Base-by-base conservation (phyloP, 2,797 vertebrate genomes). In the Helostoma temminkii region DNA sequence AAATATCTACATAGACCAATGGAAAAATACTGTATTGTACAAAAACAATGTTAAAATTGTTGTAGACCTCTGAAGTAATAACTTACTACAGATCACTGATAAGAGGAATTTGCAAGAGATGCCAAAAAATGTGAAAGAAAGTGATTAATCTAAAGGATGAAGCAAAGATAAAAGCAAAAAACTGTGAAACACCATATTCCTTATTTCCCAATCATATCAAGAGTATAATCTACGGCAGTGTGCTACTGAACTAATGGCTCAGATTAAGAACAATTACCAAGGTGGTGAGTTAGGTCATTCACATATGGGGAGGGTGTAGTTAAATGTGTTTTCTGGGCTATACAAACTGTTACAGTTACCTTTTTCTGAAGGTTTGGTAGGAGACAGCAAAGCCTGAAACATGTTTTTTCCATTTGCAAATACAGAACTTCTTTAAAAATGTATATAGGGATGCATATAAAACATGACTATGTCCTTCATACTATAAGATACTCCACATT, bases 261-360 rank as follows among this genome's bases (percentile, higher is more conserved):
- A 41, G 22, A 32, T 69, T 75, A 56, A 62, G 56, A 71, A 75
- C 39, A 74, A 74, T 76, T 68, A 77, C 10, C 21, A 52, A 57
- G 18, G 21, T 3, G 4, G 41, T 1, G 14, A 64, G 50, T 47
- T 50, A 49, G 37, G 53, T 45, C 46, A 22, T 66, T 59, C 5
- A 42, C 42, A 58, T 28, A 67, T 0, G 24, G 15, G 25, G n/a
- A 39, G 30, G 15, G 22, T 41, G 37, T 2, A 24, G 19, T n/a
- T 15, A 9, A 60, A 19, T 6, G 10, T 30, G 37, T 21, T 14
- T 58, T 19, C 12, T 14, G 21, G 24, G 45, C 12, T 45, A 22
- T 25, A 30, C 4, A 15, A 37, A 57, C 55, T n/a, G n/a, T n/a
- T n/a, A 21, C 28, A 56, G 25, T 45, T 34, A 30, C 14, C 36